phyloP scores from a whole-genome alignment of 2,797 vertebrate species.

The Telmatherina bonti region DNA sequence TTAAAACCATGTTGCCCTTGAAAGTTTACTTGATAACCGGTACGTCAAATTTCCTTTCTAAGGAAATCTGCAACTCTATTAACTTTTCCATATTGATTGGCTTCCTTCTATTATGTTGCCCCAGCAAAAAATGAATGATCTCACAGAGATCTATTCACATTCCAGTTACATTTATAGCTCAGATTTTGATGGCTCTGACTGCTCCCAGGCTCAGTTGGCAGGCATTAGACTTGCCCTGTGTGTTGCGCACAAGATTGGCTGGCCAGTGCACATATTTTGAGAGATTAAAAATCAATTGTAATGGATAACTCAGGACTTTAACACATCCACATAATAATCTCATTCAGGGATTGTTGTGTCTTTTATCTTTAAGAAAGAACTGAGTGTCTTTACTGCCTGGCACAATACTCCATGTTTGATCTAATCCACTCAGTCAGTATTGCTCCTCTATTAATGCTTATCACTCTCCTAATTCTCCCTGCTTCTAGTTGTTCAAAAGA shows the following conservation, averaged over 20 bases:
- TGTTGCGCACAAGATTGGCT: conserved; percentile 23
- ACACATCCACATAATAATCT: background rate
- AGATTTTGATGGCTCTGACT: conserved; percentile 7
- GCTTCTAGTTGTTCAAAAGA: background rate
- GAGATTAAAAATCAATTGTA: background rate
- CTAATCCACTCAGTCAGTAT: background rate
- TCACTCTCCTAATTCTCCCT: background rate
- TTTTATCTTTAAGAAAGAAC: background rate
- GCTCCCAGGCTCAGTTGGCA: conserved; percentile 18
- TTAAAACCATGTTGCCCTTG: conserved; percentile 24
- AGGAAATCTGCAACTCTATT: background rate
- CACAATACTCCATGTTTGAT: background rate
- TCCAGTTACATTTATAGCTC: conserved; percentile 15
- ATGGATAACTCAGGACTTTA: background rate
- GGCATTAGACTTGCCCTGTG: conserved; percentile 29
- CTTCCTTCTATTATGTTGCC: conserved; percentile 6
- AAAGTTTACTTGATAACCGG: conserved; percentile 1
- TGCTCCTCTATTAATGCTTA: too few relatives aligned
- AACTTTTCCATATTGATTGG: background rate
- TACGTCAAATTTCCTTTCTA: conserved; percentile 12
- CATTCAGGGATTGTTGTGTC: background rate
- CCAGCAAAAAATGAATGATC: background rate
- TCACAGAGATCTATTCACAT: background rate
- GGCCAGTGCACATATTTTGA: background rate
- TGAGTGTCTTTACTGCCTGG: background rate